A percentile compares a stretch with the other conserved stretches of the same genome.
phyloP scores from a whole-genome alignment of 2,888 invertebrate species.

The Alentia gelatinosa region DNA sequence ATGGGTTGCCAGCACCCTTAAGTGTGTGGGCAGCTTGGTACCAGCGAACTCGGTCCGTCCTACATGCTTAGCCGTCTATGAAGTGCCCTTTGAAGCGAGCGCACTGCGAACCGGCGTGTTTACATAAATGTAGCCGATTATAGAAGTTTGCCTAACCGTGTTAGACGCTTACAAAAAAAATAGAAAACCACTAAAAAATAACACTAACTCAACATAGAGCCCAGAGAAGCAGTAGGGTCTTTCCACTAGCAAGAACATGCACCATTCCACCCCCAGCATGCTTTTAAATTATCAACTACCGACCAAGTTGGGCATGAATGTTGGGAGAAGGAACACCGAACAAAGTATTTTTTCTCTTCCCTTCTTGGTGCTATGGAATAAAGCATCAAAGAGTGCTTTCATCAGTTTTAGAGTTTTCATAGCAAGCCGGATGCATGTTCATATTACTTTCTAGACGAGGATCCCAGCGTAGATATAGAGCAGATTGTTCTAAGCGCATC shows the following conservation, averaged over 20 bases:
- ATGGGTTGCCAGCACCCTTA: no score
- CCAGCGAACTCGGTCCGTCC: neutral
- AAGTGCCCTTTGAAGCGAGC: neutral
- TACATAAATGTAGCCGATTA: slow-evolving; percentile 21
- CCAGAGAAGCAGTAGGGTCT: neutral
- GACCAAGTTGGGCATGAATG: neutral
- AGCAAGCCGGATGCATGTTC: no score
- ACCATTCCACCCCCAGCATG: neutral
- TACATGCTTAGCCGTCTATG: neutral
- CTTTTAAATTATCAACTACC: slow-evolving; percentile 10
- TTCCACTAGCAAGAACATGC: neutral
- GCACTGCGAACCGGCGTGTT: neutral
- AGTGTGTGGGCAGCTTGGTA: neutral
- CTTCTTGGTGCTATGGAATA: slow-evolving; percentile 2
- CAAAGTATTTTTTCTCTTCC: neutral
- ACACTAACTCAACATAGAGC: neutral
- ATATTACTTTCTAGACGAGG: no score
- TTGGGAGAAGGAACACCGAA: neutral
- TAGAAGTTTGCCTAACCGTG: neutral
- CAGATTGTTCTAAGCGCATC: no score
- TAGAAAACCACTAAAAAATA: neutral
- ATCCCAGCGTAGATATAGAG: no score
- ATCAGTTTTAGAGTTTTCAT: neutral
- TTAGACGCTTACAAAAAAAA: neutral
- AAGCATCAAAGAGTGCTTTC: slow-evolving; percentile 1